Conservation (phyloP, 2,113 vertebrate genomes). For the Orthonyx spaldingii region DNA sequence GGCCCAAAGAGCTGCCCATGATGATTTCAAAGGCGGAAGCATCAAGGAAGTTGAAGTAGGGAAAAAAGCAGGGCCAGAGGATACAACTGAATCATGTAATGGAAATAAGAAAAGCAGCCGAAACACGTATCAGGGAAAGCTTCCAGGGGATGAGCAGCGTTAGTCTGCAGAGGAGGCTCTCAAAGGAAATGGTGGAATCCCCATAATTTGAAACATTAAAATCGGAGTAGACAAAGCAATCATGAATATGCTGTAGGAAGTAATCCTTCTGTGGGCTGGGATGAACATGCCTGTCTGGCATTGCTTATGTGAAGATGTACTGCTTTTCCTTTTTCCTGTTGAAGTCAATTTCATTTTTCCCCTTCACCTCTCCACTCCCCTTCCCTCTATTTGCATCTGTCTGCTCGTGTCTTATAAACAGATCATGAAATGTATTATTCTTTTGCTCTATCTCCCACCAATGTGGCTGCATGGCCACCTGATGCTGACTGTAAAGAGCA, state of each 20-base stretch:
- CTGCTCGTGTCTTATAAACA: neutral
- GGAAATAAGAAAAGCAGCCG: neutral
- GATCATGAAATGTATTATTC: neutral
- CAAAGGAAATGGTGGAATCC: slow-evolving; percentile 37
- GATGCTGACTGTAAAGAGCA: neutral
- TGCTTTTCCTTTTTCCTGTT: neutral
- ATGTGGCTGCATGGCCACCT: neutral
- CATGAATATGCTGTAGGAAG: slow-evolving; percentile 1
- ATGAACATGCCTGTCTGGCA: slow-evolving; percentile 14
- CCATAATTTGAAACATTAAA: slow-evolving; percentile 31
- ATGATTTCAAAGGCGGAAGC: neutral
- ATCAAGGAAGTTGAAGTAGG: neutral
- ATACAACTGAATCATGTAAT: neutral
- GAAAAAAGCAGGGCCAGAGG: neutral
- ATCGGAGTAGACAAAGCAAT: slow-evolving; percentile 12
- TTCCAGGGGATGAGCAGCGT: slow-evolving; percentile 14
- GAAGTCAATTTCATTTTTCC: neutral
- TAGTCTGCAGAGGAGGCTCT: neutral
- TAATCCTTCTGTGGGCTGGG: neutral
- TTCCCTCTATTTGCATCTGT: neutral
- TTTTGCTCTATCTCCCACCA: neutral
- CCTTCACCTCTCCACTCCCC: neutral
- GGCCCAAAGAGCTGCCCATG: neutral
- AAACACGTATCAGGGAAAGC: neutral
- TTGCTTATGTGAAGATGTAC: neutral